Conservation (phyloP, 2,797 vertebrate species). For the Varecia variegata region DNA sequence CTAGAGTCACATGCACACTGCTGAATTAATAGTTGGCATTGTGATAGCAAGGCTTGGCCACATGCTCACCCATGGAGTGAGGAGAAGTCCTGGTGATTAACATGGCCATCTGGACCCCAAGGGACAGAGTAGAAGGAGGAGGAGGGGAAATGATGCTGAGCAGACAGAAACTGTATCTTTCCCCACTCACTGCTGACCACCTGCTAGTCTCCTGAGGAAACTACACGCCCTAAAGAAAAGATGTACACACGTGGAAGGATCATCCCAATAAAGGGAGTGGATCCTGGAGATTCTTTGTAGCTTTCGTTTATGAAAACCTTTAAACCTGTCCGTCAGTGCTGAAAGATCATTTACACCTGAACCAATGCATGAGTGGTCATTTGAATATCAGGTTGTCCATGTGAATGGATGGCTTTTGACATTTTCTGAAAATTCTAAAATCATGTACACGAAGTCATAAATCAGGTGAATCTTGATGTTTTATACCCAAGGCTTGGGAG, state of each 20-base stretch:
- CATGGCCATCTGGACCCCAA: not conserved
- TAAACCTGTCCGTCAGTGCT: not conserved
- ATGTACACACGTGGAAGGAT: not conserved
- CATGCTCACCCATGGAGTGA: not conserved
- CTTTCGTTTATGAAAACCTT: not conserved
- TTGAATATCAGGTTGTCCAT: not conserved
- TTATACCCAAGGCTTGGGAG: not conserved
- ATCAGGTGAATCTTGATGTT: not conserved
- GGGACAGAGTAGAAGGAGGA: not conserved
- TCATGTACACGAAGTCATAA: not conserved
- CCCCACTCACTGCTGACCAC: no score
- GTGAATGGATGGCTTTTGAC: not conserved
- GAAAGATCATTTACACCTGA: not conserved
- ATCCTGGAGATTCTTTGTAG: not conserved
- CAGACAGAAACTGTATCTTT: not conserved
- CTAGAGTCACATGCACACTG: not conserved
- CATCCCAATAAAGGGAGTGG: not conserved
- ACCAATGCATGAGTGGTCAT: not conserved
- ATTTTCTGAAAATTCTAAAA: conserved; percentile 16
- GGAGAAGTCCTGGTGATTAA: not conserved
- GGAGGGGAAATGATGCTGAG: not conserved
- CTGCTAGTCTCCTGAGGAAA: not conserved
- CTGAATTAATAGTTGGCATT: not conserved
- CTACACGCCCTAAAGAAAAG: not conserved
- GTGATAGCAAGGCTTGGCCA: not conserved